Percentiles rank a stretch among this genome's conserved stretches.
Evolutionary conservation across 2,113 vertebrate species (phyloP).

Genomic region (Dasyurus viverrinus): DNA sequence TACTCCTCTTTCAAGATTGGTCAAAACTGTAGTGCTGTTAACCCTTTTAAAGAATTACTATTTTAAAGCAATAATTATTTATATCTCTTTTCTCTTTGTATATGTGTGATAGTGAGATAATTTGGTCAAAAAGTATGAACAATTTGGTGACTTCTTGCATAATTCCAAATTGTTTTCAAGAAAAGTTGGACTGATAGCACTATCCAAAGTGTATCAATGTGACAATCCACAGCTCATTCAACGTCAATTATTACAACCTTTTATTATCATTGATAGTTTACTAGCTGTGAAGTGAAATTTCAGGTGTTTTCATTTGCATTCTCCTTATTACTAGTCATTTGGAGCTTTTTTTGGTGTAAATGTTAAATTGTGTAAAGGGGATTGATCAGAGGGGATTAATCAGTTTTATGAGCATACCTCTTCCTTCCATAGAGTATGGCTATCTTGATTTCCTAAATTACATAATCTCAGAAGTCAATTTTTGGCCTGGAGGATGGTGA

Average conservation of each 20-base stretch:
- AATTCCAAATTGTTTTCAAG: neutral
- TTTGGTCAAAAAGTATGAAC: neutral
- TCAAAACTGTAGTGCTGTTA: neutral
- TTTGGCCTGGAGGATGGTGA: neutral
- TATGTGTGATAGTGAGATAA: neutral
- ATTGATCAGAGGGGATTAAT: neutral
- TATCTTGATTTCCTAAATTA: neutral
- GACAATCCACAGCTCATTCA: neutral
- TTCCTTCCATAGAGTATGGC: neutral
- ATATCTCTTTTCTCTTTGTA: neutral
- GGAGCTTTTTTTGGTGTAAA: neutral
- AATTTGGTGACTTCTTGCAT: neutral
- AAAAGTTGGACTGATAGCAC: neutral
- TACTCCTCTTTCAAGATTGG: neutral
- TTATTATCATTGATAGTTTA: neutral
- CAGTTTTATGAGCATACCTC: neutral
- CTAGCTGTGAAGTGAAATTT: neutral
- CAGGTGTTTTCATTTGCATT: neutral
- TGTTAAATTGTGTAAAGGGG: neutral
- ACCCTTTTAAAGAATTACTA: neutral
- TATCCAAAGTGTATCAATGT: neutral
- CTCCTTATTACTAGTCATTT: neutral
- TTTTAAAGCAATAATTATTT: neutral
- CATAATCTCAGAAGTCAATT: neutral
- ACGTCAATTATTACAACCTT: neutral